Evolutionary conservation across 2,113 vertebrate genomes (phyloP), one percentile per base, ranked within the genome.

Genomic region (Pleuronectes platessa): DNA sequence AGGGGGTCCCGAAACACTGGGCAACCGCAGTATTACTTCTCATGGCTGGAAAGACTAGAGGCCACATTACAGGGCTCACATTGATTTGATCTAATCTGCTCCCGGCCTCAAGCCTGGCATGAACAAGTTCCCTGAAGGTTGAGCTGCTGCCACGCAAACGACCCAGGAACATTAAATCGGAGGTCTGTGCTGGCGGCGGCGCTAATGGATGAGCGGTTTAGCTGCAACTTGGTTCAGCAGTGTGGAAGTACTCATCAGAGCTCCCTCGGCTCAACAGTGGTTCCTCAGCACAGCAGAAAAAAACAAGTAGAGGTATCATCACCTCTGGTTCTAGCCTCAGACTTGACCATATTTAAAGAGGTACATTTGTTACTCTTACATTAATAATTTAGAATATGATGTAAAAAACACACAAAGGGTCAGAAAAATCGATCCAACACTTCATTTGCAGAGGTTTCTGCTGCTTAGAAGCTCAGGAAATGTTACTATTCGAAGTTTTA

Each of bases 31-130:
- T 71, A 79, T 85, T 76, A 70, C 73, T 65, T 88, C 72, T 24
- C 86, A 66, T 11, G 26, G 65, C 64, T 61, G 63, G 73, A 73
- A 61, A 77, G 74, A 84, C 78, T 74, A 76, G 78, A 80, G 81
- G 85, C 89, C 68, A 74, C 82, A 87, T 90, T 92, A 92, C 88
- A 79, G 80, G 85, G 68, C 80, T 89, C 71, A 72, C 76, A 90
- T 82, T 90, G 92, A 95, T 92, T 93, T 81, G 86, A 92, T 86
- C 88, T 90, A 93, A 93, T 93, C 83, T 81, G 78, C 74, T 76
- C 65, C 74, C 53, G 78, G 91, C 68, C 87, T 87, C 72, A 31
- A 81, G 76, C 84, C 87, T 75, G 83, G 81, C 89, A 84, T 78
- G 86, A 89, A 90, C 80, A 86, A 88, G 78, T 61, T 91, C 90